These are phyloP conservation scores for Drosophila incognita DNA, from an alignment of 2,888 invertebrate genomes.

Conservation along the genomic window DNA sequence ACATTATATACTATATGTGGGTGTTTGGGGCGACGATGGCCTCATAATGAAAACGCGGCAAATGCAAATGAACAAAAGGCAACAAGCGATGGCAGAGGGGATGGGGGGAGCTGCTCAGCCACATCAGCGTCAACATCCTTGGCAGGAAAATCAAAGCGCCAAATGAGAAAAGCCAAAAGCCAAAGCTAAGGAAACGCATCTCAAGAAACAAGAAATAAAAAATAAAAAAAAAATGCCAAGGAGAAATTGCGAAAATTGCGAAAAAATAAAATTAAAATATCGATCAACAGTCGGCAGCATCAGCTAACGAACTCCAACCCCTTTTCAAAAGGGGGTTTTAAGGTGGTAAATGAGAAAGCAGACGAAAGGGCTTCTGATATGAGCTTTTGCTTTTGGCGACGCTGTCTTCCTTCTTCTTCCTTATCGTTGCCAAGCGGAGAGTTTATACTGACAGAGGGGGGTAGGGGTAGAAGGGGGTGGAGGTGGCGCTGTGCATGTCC, in stretches of 20 bases:
- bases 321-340: slow-evolving; percentile 53
- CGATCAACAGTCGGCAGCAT: slow-evolving; percentile 78
- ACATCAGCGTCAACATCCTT: slow-evolving; percentile 70
- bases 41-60: slow-evolving; percentile 77
- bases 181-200: slow-evolving; percentile 77
- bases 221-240: slow-evolving; percentile 6
- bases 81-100: slow-evolving; percentile 39
- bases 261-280: slow-evolving; percentile 83
- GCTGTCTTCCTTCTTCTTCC: slow-evolving; percentile 21
- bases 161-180: slow-evolving; percentile 72
- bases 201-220: slow-evolving; percentile 43
- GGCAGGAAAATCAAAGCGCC: slow-evolving; percentile 74
- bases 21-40: slow-evolving; percentile 44
- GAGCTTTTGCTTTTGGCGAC: slow-evolving; percentile 57
- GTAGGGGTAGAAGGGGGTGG: background rate
- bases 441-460: background rate
- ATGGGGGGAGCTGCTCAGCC: slow-evolving; percentile 33
- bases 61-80: slow-evolving; percentile 81
- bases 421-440: slow-evolving; percentile 20
- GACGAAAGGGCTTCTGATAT: slow-evolving; percentile 67
- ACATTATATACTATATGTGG: slow-evolving; percentile 1
- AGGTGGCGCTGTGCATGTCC: slow-evolving; percentile 49
- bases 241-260: slow-evolving; percentile 54
- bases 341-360: slow-evolving; percentile 62
- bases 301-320: slow-evolving; percentile 83